Evolutionary conservation across 2,113 vertebrate species (phyloP).

Genomic region (Caranx melampygus): DNA sequence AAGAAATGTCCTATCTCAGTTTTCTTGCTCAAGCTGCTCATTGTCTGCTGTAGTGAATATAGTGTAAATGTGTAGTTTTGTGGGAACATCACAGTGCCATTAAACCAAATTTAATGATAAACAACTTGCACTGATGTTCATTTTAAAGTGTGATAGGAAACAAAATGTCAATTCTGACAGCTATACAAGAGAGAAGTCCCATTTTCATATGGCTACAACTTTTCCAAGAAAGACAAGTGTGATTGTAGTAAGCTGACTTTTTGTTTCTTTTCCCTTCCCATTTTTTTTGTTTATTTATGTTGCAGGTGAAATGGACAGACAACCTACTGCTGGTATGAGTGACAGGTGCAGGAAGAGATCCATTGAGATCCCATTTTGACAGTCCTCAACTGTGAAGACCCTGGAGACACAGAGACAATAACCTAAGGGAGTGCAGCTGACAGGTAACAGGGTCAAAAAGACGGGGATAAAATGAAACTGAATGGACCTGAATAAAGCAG

Average conservation of each 20-base stretch:
- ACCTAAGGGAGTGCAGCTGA: not conserved
- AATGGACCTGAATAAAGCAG: not conserved
- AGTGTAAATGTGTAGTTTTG: no score
- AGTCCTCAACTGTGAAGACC: constrained; percentile 22
- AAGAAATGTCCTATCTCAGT: no score
- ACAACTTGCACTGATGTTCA: not conserved
- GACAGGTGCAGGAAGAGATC: constrained; percentile 71
- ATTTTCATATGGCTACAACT: not conserved
- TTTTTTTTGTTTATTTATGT: not conserved
- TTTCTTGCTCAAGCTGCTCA: no score
- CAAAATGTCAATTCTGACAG: not conserved
- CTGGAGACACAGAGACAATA: constrained; percentile 29
- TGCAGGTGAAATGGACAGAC: not conserved
- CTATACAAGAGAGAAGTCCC: not conserved
- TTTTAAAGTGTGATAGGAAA: not conserved
- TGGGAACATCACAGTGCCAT: no score
- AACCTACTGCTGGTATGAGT: constrained; percentile 74
- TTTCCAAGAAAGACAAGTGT: no score
- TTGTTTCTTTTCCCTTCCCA: no score
- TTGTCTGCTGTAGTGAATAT: no score
- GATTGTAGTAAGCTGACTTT: not conserved
- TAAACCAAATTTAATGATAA: not conserved
- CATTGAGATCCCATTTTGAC: constrained; percentile 62
- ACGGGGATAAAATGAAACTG: not conserved
- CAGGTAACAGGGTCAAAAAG: not conserved